Percentiles rank a stretch among this genome's conserved stretches.
Conservation (phyloP, 2,888 invertebrate genomes). For the Cetonia aurata region DNA sequence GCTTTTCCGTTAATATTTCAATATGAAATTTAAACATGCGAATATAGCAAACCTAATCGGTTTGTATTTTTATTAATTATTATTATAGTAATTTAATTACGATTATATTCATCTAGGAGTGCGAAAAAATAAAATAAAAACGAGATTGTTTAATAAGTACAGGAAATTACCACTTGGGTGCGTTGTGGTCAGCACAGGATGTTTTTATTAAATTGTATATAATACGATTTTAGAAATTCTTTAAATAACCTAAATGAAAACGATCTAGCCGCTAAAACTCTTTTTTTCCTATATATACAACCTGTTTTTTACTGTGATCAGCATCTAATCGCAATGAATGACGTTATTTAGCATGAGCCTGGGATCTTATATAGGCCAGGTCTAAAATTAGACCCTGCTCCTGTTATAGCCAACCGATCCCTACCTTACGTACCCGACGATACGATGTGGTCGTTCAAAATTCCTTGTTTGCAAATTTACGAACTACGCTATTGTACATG, state of each 20-base stretch:
- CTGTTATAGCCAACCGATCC: conserved; percentile 52
- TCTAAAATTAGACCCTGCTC: conserved; percentile 57
- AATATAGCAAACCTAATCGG: too few species aligned
- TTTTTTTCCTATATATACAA: conserved; percentile 1
- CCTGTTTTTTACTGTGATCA: background rate
- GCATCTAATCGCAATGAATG: conserved; percentile 44
- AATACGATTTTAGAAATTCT: too few species aligned
- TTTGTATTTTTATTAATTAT: too few species aligned
- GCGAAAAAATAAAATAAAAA: too few species aligned
- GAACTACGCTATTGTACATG: background rate
- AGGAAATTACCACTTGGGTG: too few species aligned
- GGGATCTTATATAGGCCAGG: conserved; percentile 60
- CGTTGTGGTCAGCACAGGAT: too few species aligned
- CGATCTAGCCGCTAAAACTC: background rate
- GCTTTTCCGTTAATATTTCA: too few species aligned
- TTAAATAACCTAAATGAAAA: conserved; percentile 7
- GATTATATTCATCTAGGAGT: too few species aligned
- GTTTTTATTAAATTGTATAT: too few species aligned
- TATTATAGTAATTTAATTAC: too few species aligned
- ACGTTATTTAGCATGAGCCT: conserved; percentile 43
- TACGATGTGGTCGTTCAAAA: conserved; percentile 22
- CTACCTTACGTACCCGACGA: conserved; percentile 36
- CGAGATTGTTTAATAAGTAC: too few species aligned
- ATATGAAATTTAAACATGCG: too few species aligned
- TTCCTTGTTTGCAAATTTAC: conserved; percentile 43